Percentiles rank a stretch among this genome's conserved stretches.
These are phyloP conservation scores for Argyrosomus japonicus DNA, from an alignment of 2,113 vertebrate species.

Conservation along the genomic window DNA sequence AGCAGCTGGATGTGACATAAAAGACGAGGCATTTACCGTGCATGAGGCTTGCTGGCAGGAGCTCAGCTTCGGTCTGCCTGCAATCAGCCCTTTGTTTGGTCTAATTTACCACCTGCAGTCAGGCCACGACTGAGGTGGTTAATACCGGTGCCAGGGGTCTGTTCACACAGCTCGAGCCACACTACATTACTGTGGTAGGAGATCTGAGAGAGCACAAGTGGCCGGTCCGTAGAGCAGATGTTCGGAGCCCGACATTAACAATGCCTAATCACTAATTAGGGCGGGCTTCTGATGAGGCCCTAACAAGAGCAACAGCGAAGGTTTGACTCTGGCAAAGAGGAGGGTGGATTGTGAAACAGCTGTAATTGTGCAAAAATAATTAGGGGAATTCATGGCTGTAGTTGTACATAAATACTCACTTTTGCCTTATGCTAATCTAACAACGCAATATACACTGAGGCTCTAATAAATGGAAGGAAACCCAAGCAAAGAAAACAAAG, in stretches of 20 bases:
- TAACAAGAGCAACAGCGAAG: conserved; percentile 38
- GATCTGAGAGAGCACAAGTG: conserved; percentile 51
- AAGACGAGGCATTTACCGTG: conserved; percentile 14
- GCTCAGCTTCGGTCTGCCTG: conserved; percentile 19
- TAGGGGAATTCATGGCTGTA: conserved; percentile 20
- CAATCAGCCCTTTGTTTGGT: conserved; percentile 59
- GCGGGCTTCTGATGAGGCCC: conserved; percentile 54
- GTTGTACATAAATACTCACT: conserved; percentile 33
- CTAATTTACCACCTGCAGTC: conserved; percentile 75
- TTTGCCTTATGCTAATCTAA: conserved; percentile 56
- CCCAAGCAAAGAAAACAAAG: conserved; percentile 69
- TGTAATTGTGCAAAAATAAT: conserved; percentile 56
- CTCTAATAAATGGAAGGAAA: conserved; percentile 62
- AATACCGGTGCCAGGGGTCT: conserved; percentile 47
- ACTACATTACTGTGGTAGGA: conserved; percentile 32
- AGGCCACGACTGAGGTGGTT: conserved; percentile 58
- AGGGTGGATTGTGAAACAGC: conserved; percentile 37
- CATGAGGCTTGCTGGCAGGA: conserved; percentile 16
- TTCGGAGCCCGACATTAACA: conserved; percentile 71
- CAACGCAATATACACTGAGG: conserved; percentile 26
- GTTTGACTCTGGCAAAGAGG: conserved; percentile 18
- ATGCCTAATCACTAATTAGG: conserved; percentile 77
- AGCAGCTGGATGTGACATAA: conserved; percentile 27
- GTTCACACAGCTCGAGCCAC: conserved; percentile 49
- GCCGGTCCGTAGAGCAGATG: conserved; percentile 70